A percentile compares a stretch with the other conserved stretches of the same genome.
Evolutionary conservation across 92 coral and sea anemone species (phyloP).

Genomic region (Porites cylindrica): DNA sequence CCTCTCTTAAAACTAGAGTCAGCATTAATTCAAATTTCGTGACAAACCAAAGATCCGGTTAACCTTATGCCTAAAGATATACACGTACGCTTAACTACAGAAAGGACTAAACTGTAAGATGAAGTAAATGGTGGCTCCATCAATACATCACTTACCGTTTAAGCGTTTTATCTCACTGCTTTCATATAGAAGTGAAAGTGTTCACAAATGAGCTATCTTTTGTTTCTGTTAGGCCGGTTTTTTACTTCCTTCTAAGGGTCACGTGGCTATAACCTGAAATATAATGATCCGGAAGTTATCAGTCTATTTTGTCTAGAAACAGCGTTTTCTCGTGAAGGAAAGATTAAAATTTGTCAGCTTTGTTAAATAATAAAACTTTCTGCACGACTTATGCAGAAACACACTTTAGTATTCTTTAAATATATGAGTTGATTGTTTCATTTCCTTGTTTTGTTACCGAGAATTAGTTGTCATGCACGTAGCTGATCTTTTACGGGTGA

Average conservation of each 20-base stretch:
- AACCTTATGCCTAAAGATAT: background rate
- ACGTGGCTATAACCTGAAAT: background rate
- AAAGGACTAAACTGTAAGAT: no score
- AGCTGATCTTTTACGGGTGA: background rate
- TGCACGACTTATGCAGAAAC: background rate
- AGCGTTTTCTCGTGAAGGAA: background rate
- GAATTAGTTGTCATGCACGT: background rate
- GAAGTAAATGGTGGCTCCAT: no score
- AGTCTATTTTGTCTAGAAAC: background rate
- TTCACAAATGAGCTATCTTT: background rate
- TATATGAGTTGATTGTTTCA: background rate
- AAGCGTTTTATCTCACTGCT: constrained; percentile 1
- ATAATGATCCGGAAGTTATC: constrained; percentile 26
- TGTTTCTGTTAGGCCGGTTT: background rate
- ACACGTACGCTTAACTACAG: background rate
- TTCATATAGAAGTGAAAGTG: constrained; percentile 42
- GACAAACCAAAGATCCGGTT: background rate
- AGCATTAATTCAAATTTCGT: constrained; percentile 1
- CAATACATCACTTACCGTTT: constrained; percentile 10
- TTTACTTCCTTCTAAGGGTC: constrained; percentile 20
- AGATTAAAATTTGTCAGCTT: background rate
- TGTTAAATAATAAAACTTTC: background rate
- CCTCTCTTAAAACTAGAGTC: background rate
- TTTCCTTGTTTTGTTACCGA: constrained; percentile 3
- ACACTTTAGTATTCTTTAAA: background rate